These are phyloP conservation scores for Sebastes trivittatus DNA, from an alignment of 2,797 vertebrate species.

Conservation along the genomic window DNA sequence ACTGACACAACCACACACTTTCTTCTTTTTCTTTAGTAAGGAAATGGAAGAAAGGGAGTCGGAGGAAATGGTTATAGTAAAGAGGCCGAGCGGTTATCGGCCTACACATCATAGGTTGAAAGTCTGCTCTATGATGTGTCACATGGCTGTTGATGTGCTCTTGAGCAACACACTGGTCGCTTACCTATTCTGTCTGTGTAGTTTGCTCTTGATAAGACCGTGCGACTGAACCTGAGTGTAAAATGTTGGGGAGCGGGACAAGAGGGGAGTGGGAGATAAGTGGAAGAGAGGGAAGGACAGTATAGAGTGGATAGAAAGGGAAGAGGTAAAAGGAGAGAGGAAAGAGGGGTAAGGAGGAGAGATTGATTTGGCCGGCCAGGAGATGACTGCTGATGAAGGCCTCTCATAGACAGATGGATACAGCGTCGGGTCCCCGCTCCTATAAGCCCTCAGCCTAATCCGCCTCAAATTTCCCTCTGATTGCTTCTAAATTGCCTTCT, in stretches of 20 bases:
- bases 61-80: neutral
- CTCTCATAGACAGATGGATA: conserved; percentile 81
- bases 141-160: conserved; percentile 44
- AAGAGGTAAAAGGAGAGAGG: conserved; percentile 53
- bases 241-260: conserved; percentile 56
- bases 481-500: conserved; percentile 86
- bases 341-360: conserved; percentile 56
- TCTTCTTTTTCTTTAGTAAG: neutral
- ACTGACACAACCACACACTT: neutral
- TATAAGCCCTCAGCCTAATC: conserved; percentile 82
- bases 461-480: conserved; percentile 83
- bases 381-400: conserved; percentile 82
- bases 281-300: conserved; percentile 38
- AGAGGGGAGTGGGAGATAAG: conserved; percentile 50
- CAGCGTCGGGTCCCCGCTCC: conserved; percentile 71
- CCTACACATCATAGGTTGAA: conserved; percentile 23
- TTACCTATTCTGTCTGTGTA: conserved; percentile 26
- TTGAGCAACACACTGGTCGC: conserved; percentile 47
- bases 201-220: conserved; percentile 38
- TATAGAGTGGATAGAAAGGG: conserved; percentile 41
- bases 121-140: conserved; percentile 17
- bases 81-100: conserved; percentile 14
- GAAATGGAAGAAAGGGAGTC: conserved; percentile 19
- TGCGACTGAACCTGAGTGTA: conserved; percentile 53
- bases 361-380: conserved; percentile 81